Evolutionary conservation across 2,113 vertebrate species (phyloP).

Genomic region (Columbina picui): DNA sequence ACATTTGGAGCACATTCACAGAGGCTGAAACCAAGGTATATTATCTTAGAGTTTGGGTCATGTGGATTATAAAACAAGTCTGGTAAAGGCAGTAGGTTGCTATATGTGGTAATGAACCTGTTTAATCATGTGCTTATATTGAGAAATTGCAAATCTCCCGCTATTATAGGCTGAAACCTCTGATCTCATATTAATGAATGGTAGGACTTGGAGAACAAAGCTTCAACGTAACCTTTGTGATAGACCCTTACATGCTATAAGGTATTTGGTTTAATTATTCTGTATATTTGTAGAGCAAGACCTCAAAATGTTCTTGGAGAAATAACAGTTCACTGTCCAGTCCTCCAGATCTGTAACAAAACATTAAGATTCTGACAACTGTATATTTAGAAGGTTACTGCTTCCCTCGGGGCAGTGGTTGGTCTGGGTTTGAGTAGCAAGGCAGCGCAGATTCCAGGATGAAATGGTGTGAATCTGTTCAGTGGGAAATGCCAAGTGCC

Average conservation of each 20-base stretch:
- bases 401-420: not conserved
- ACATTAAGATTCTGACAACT: not conserved
- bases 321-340: not conserved
- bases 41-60: not conserved
- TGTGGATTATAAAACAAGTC: not conserved
- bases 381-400: not conserved
- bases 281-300: not conserved
- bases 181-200: not conserved
- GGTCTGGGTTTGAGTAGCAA: not conserved
- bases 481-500: not conserved
- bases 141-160: not conserved
- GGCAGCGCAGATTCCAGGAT: not conserved
- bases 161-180: not conserved
- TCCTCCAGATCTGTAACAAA: not conserved
- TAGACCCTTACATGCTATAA: not conserved
- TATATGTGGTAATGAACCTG: not conserved
- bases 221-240: not conserved
- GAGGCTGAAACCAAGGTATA: not conserved
- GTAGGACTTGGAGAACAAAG: not conserved
- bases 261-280: not conserved
- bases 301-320: not conserved
- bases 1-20: not conserved
- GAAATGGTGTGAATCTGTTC: not conserved
- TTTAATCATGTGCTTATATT: not conserved
- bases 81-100: not conserved